Evolutionary conservation across 2,113 vertebrate species (phyloP), one percentile per base, ranked within the genome.

Genomic region (Callopanchax toddi): DNA sequence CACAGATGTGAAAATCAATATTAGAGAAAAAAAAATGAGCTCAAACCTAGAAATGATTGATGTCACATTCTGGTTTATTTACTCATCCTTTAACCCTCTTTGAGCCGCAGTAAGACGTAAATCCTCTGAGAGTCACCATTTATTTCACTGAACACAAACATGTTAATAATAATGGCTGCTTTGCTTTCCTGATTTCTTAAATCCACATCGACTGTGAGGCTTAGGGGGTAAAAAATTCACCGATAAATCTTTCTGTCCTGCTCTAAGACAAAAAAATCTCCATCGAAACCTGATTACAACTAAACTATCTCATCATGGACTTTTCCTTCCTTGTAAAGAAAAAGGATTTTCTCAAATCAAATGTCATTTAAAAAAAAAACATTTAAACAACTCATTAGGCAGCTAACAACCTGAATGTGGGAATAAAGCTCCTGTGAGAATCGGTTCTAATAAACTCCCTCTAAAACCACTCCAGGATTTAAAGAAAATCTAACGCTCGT

Each of bases 271-370:
- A 49, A 70, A 54, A 29, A 59, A 29, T 29, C 52, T 70, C 67
- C 57, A 32, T 54, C 12, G 1, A 58, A 39, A 18, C 34, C 32
- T 23, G 67, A 79, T 77, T 72, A 85, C 48, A 8, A 60, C 48
- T 13, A 55, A 71, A 60, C 42, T 23, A 54, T 34, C 53, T 65
- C 9, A 75, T 45, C 51, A 42, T 51, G 46, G 16, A 62, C 73
- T 61, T 74, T 56, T 40, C 5, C 20, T 49, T 71, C 50, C 25
- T 57, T 51, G 21, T 5, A 16, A 65, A 61, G 60, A 74, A 55
- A 52, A 67, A 67, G 67, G 78, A 72, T 78, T 86, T 84, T 37
- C 57, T 0, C 17, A 72, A 66, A 81, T 77, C 74, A 79, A 61
- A 76, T 74, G 45, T 34, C 50, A 60, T 59, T 60, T 45, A 60